phyloP scores from a whole-genome alignment of 2,113 vertebrate species.

The Sphyrna mokarran region DNA sequence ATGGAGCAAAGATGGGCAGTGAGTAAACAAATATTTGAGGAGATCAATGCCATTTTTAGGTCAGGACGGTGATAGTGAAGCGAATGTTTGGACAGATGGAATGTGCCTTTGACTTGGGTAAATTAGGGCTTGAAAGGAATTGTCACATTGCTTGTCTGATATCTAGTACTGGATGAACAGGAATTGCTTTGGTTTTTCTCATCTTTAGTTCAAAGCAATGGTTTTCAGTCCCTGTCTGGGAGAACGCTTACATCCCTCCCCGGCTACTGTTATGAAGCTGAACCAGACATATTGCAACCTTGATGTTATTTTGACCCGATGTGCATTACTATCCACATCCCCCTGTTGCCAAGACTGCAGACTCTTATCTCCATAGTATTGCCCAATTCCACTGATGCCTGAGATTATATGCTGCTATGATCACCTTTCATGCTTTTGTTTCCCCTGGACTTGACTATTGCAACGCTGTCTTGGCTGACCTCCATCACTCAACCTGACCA shows the following conservation, averaged over 20 bases:
- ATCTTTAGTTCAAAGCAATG: no score
- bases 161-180: not conserved
- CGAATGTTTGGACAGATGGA: not conserved
- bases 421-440: not conserved
- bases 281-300: not conserved
- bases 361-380: not conserved
- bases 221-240: not conserved
- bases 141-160: not conserved
- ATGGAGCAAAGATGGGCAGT: not conserved
- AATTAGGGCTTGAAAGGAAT: not conserved
- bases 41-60: not conserved
- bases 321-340: not conserved
- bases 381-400: not conserved
- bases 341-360: not conserved
- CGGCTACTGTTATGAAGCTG: not conserved
- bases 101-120: not conserved
- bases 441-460: not conserved
- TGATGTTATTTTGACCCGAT: not conserved
- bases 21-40: not conserved
- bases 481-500: not conserved
- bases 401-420: not conserved
- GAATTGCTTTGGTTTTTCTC: not conserved
- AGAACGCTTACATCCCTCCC: not conserved
- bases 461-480: not conserved
- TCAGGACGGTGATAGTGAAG: not conserved